phyloP scores from a whole-genome alignment of 2,888 invertebrate genomes.

The Amphipyra berbera region DNA sequence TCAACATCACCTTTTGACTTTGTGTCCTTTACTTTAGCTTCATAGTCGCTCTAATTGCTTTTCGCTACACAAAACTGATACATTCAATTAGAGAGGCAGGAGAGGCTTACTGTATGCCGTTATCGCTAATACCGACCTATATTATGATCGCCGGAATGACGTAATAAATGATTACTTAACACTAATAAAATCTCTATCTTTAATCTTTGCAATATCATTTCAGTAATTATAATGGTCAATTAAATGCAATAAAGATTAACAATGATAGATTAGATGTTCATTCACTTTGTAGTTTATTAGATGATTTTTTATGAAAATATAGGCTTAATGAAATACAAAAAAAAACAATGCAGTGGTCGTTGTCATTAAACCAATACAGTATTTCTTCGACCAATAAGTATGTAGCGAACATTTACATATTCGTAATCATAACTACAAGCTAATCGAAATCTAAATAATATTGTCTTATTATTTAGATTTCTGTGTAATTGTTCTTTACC shows the following conservation, averaged over 20 bases:
- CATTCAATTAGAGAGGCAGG: conserved; percentile 11
- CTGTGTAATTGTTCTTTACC: too few relatives aligned
- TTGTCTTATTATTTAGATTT: too few relatives aligned
- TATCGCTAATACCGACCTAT: neutral
- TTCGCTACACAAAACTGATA: conserved; percentile 29
- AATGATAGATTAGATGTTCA: neutral
- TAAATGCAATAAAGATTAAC: neutral
- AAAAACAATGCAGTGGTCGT: too few relatives aligned
- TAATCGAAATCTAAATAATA: too few relatives aligned
- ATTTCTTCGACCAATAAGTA: too few relatives aligned
- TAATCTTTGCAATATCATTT: conserved; percentile 15
- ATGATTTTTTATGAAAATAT: neutral
- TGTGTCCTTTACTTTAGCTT: conserved; percentile 7
- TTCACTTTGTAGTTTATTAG: too few relatives aligned
- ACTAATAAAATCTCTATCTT: conserved; percentile 9
- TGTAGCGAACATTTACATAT: too few relatives aligned
- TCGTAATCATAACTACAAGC: too few relatives aligned
- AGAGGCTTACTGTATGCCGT: conserved; percentile 3
- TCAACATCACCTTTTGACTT: conserved; percentile 11
- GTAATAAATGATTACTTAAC: conserved; percentile 10
- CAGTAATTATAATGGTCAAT: conserved; percentile 12
- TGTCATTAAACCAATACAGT: too few relatives aligned
- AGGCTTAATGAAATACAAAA: neutral
- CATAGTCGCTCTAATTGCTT: conserved; percentile 35
- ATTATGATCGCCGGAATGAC: conserved; percentile 13